phyloP scores from a whole-genome alignment of 2,797 vertebrate species.

The Aulostomus chinensis region DNA sequence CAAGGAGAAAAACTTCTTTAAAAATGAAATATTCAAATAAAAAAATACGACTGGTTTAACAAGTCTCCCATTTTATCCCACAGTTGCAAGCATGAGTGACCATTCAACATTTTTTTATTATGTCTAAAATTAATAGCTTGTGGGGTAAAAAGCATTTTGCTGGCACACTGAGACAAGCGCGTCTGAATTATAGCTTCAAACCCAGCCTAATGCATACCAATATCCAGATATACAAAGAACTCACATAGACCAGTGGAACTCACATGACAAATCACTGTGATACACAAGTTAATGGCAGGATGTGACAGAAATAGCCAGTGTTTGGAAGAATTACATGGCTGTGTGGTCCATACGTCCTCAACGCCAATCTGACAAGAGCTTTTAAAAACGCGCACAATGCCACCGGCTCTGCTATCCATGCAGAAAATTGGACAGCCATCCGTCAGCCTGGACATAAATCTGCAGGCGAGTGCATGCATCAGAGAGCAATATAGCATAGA shows the following conservation, averaged over 20 bases:
- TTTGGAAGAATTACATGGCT: conserved; percentile 44
- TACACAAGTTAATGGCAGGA: conserved; percentile 46
- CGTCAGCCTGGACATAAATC: conserved; percentile 74
- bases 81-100: too few species aligned
- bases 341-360: conserved; percentile 52
- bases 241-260: conserved; percentile 10
- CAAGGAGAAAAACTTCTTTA: too few species aligned
- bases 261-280: conserved; percentile 37
- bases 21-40: too few species aligned
- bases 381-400: conserved; percentile 65
- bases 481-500: conserved; percentile 58
- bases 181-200: conserved; percentile 24
- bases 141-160: background rate
- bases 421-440: conserved; percentile 83
- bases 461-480: conserved; percentile 56
- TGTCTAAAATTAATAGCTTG: conserved; percentile 47
- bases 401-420: conserved; percentile 60
- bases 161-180: conserved; percentile 10
- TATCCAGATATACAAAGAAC: background rate
- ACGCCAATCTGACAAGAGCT: conserved; percentile 60
- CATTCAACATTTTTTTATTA: too few species aligned
- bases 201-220: conserved; percentile 1
- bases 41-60: too few species aligned
- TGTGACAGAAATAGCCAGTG: conserved; percentile 54
- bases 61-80: too few species aligned